These are phyloP conservation scores for Hydrozoanthus gracilis DNA, from an alignment of 92 coral and sea anemone species.

Conservation along the genomic window DNA sequence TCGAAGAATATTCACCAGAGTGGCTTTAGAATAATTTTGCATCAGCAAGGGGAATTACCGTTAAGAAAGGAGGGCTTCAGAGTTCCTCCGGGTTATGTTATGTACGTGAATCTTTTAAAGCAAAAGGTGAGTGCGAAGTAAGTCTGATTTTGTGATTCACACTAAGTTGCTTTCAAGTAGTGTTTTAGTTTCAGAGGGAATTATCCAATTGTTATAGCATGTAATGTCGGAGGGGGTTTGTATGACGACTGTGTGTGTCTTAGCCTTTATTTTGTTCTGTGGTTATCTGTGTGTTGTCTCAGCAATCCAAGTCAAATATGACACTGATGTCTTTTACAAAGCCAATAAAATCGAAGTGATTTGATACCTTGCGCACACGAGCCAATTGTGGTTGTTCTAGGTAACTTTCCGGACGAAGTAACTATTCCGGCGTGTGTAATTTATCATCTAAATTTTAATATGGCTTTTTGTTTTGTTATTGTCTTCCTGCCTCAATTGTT, in stretches of 20 bases:
- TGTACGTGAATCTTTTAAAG: constrained; percentile 69
- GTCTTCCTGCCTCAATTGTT: constrained; percentile 23
- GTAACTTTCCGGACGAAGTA: not conserved
- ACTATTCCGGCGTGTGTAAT: not conserved
- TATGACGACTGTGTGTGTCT: not conserved
- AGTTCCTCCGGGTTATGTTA: constrained; percentile 83
- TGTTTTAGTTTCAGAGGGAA: not conserved
- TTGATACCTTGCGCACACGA: not conserved
- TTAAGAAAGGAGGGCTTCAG: constrained; percentile 82
- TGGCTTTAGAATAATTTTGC: constrained; percentile 79
- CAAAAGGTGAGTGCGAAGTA: constrained; percentile 67
- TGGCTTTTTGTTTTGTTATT: not conserved
- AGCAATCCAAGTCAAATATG: not conserved
- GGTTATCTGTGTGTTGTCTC: not conserved
- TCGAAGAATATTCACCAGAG: constrained; percentile 67
- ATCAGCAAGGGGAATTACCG: constrained; percentile 81
- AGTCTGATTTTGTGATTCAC: not conserved
- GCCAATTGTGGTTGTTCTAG: not conserved
- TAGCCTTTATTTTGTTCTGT: not conserved
- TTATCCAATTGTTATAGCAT: not conserved
- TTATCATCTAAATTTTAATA: constrained; percentile 28
- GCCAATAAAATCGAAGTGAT: constrained; percentile 12
- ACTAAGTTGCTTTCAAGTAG: not conserved
- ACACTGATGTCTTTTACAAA: constrained; percentile 1
- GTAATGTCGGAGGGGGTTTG: not conserved